Conservation (phyloP, 2,888 invertebrate genomes). For the Pterostichus madidus region DNA sequence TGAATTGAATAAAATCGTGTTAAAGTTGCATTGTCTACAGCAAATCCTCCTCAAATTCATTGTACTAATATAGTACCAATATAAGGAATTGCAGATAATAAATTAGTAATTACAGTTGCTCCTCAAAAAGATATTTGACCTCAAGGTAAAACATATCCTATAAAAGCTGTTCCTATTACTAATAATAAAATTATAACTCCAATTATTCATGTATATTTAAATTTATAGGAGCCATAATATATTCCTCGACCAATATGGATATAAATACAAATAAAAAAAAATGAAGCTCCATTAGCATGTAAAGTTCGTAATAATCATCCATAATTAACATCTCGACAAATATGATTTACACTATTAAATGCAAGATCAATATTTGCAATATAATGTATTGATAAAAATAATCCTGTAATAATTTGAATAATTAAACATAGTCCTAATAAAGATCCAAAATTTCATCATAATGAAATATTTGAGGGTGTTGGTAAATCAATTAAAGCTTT, state of each 20-base stretch:
- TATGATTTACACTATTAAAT: conserved; percentile 84
- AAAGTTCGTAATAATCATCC: conserved; percentile 84
- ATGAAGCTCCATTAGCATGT: conserved; percentile 86
- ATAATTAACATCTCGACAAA: conserved; percentile 85
- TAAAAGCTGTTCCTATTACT: conserved; percentile 86
- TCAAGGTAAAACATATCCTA: conserved; percentile 89
- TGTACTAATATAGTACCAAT: conserved; percentile 82
- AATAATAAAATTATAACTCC: conserved; percentile 84
- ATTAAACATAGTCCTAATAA: conserved; percentile 78
- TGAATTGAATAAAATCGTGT: conserved; percentile 87
- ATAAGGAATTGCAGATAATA: conserved; percentile 84
- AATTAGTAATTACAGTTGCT: conserved; percentile 88
- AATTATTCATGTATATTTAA: conserved; percentile 81
- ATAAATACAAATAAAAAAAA: conserved; percentile 87
- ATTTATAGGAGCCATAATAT: conserved; percentile 75
- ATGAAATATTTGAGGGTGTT: conserved; percentile 81
- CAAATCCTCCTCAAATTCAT: conserved; percentile 89
- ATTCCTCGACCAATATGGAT: conserved; percentile 84
- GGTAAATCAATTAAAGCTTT: conserved; percentile 81
- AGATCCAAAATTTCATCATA: conserved; percentile 86
- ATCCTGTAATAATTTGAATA: conserved; percentile 84
- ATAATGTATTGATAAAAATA: conserved; percentile 86
- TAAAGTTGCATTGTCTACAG: conserved; percentile 86
- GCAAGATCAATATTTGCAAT: conserved; percentile 82
- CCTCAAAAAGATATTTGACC: conserved; percentile 92